Evolutionary conservation across 2,888 invertebrate species (phyloP).

Genomic region (Pyrgus malvae): DNA sequence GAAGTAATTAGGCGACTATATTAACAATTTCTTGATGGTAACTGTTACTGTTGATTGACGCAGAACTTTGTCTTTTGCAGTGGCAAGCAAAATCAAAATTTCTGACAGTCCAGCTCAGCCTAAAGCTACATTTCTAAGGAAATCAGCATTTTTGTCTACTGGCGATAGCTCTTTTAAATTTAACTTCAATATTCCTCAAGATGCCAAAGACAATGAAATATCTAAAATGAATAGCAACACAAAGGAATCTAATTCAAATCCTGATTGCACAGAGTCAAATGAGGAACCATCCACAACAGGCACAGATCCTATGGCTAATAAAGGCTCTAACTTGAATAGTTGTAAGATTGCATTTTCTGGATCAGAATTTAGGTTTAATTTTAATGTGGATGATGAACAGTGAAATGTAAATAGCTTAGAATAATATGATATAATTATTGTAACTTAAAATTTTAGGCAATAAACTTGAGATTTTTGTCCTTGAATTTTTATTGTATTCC

Average conservation of each 20-base stretch:
- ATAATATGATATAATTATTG: conserved; percentile 23
- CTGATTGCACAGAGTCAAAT: conserved; percentile 28
- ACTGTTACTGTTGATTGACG: conserved; percentile 7
- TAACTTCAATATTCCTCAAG: conserved; percentile 57
- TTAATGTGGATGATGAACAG: conserved; percentile 59
- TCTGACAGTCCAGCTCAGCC: conserved; percentile 67
- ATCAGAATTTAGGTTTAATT: conserved; percentile 86
- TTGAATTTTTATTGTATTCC: conserved; percentile 2
- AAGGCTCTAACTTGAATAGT: conserved; percentile 37
- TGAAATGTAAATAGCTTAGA: conserved; percentile 34
- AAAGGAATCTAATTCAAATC: conserved; percentile 31
- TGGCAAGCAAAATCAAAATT: conserved; percentile 82
- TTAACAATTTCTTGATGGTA: too few species aligned
- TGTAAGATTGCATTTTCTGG: conserved; percentile 71
- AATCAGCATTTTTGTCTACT: conserved; percentile 79
- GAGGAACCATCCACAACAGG: too few species aligned
- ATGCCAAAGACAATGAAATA: conserved; percentile 45
- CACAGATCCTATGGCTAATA: too few species aligned
- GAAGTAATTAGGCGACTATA: too few species aligned
- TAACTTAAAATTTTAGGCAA: conserved; percentile 9
- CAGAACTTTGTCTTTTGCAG: conserved; percentile 60
- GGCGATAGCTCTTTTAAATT: conserved; percentile 82
- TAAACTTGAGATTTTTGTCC: conserved; percentile 16
- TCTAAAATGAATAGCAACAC: conserved; percentile 31
- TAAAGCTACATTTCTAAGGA: conserved; percentile 86